Evolutionary conservation across 1,140 invertebrate genomes (phyloP), one percentile per base, ranked within the genome.

Genomic region (Drosophila arawakana): DNA sequence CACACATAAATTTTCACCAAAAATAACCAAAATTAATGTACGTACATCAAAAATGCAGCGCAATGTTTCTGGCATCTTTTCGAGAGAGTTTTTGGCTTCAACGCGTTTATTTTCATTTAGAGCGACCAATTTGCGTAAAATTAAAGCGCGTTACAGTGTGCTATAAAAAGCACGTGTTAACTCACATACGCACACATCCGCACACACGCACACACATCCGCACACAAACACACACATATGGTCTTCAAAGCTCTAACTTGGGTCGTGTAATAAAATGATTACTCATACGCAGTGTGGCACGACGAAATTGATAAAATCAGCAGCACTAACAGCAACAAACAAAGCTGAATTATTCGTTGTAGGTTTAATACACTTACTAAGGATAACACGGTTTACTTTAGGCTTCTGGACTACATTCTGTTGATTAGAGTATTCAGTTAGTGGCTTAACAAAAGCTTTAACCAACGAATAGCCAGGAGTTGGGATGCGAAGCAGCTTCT

Each of bases 251-350:
- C 30, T 3, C 2, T 25, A 50, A 50, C 21, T 50, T 30, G 10
- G 83, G 68, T 63, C 79, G 68, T 57, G 83, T 76, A 86, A 88
- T 83, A 88, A 83, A 83, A 77, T 88, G 80, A 86, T 86, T 86
- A 86, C 83, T 68, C 77, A 83, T 83, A 86, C 83, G 80, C 80
- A 61, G 62, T 46, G 67, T 63, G 55, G 41, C 43, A 65, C 57
- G 25, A n/a, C 47, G 35, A 79, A 86, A 86, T 76, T 86, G 78
- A 76, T 76, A 78, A 77, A 74, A 67, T 86, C 78, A 69, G 66
- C 66, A 47, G 1, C 66, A 78, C 43, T 60, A 34, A 34, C 59
- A 37, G 2, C 5, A 30, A 30, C 25, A 30, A 74, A 72, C 43
- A 44, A 52, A 43, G 39, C 11, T 10, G 4, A 43, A 39, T 39